A percentile compares a stretch with the other conserved stretches of the same genome.
Conservation (phyloP, 2,797 vertebrate species). For the Smutsia temminckii region DNA sequence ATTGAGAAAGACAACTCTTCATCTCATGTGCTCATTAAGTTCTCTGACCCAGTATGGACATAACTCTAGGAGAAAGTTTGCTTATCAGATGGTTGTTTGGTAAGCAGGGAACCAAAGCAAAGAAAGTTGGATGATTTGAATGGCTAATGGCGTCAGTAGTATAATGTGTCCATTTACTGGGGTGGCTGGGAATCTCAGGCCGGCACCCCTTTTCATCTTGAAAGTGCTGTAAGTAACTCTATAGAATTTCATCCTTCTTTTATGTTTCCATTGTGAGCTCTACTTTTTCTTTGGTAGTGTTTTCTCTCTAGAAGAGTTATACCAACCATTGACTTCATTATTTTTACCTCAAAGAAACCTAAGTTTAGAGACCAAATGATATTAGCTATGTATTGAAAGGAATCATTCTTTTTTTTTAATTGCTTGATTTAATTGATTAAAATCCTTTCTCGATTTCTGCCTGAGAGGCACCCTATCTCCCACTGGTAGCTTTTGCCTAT, state of each 20-base stretch:
- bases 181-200: neutral
- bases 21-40: neutral
- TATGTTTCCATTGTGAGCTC: neutral
- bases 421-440: neutral
- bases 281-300: neutral
- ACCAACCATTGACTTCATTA: neutral
- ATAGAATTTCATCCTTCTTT: neutral
- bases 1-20: constrained; percentile 48
- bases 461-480: neutral
- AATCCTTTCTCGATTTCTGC: neutral
- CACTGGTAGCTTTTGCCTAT: neutral
- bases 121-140: neutral
- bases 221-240: neutral
- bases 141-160: neutral
- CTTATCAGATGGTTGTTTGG: neutral
- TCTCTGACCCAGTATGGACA: neutral
- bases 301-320: neutral
- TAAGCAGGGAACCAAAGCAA: neutral
- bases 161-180: neutral
- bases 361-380: too few species aligned
- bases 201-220: neutral
- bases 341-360: too few species aligned
- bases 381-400: too few species aligned
- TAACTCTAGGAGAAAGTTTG: neutral
- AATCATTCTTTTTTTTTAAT: too few species aligned